A percentile compares a stretch with the other conserved stretches of the same genome.
These are phyloP conservation scores for Drosophila atripex DNA, from an alignment of 2,888 invertebrate genomes.

Conservation along the genomic window DNA sequence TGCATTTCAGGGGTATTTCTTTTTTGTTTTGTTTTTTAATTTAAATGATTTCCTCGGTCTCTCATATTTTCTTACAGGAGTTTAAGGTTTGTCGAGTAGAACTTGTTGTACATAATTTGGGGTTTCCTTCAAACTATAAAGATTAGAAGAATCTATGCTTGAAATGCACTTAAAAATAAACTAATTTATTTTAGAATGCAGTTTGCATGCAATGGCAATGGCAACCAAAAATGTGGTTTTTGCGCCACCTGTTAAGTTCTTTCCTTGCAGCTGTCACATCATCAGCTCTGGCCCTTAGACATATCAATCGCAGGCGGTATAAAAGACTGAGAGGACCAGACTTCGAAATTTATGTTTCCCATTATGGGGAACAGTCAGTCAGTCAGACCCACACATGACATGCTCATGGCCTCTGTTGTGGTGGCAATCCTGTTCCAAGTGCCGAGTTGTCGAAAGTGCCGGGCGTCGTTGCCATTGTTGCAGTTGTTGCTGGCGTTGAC, in stretches of 20 bases:
- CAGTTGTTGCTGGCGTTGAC: slow-evolving; percentile 52
- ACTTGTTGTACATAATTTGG: too few species aligned
- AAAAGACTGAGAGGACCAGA: slow-evolving; percentile 23
- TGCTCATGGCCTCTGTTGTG: slow-evolving; percentile 1
- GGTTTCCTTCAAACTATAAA: too few species aligned
- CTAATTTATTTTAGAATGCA: too few species aligned
- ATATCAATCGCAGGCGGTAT: slow-evolving; percentile 29
- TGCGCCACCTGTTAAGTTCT: slow-evolving; percentile 17
- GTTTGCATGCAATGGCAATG: not conserved
- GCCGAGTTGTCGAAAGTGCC: slow-evolving; percentile 38
- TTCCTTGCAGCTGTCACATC: slow-evolving; percentile 15
- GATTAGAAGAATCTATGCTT: too few species aligned
- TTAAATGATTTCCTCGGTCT: slow-evolving; percentile 21
- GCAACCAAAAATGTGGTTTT: not conserved
- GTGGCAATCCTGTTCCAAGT: slow-evolving; percentile 5
- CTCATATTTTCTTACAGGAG: not conserved
- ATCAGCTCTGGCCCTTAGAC: slow-evolving; percentile 31
- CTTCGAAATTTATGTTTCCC: slow-evolving; percentile 69
- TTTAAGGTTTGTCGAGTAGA: not conserved
- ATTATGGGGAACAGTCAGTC: slow-evolving; percentile 51
- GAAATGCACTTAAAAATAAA: too few species aligned
- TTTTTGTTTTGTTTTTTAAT: not conserved
- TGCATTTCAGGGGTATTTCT: slow-evolving; percentile 7
- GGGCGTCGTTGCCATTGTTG: slow-evolving; percentile 3
- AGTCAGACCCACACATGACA: slow-evolving; percentile 22